Conservation (phyloP, 2,888 invertebrate species). For the Timema podura region DNA sequence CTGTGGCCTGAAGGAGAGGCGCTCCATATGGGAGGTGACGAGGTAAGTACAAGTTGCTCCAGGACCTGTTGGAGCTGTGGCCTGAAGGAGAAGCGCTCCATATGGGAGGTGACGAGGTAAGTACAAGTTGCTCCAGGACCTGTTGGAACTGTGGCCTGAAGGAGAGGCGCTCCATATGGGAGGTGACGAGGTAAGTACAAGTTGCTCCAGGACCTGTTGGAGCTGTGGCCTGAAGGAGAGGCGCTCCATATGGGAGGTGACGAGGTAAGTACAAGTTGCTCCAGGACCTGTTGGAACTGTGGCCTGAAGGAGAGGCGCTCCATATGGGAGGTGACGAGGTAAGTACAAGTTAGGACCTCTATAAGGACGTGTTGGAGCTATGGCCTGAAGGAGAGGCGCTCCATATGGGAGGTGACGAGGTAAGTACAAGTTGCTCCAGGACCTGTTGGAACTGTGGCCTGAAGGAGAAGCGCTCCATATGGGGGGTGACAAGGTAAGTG, state of each 20-base stretch:
- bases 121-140: constrained; percentile 69
- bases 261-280: constrained; percentile 79
- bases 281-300: constrained; percentile 57
- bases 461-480: constrained; percentile 64
- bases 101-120: constrained; percentile 82
- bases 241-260: constrained; percentile 80
- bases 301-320: constrained; percentile 56
- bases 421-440: constrained; percentile 63
- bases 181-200: constrained; percentile 77
- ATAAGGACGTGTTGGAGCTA: constrained; percentile 59
- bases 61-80: constrained; percentile 58
- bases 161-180: constrained; percentile 72
- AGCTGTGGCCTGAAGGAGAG: constrained; percentile 54
- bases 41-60: constrained; percentile 74
- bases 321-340: constrained; percentile 89
- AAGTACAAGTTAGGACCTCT: too few relatives aligned
- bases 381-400: constrained; percentile 56
- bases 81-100: constrained; percentile 61
- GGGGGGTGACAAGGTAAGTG: constrained; percentile 81
- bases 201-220: constrained; percentile 67
- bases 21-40: constrained; percentile 83
- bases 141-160: constrained; percentile 55
- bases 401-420: constrained; percentile 86
- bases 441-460: constrained; percentile 57
- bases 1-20: constrained; percentile 53